phyloP scores from a whole-genome alignment of 64 coral and sea anemone species.

The Astreopora myriophthalma region DNA sequence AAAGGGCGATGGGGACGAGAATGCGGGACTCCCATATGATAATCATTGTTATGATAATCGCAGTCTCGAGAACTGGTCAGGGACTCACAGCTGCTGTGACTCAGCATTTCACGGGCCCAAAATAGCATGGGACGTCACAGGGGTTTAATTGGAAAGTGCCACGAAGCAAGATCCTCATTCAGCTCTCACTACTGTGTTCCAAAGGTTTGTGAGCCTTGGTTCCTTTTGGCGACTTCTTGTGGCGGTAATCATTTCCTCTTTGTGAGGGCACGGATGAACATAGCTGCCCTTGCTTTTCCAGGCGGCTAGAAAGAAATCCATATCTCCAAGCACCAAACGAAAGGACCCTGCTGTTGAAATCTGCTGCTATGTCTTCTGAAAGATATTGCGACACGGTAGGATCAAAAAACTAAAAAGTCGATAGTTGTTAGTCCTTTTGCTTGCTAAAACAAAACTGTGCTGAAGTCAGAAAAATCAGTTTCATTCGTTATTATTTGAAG shows the following conservation, averaged over 20 bases:
- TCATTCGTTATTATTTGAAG: neutral
- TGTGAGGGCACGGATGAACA: neutral
- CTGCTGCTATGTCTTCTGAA: neutral
- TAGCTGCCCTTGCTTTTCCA: neutral
- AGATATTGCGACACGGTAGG: slow-evolving; percentile 9
- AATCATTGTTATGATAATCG: no score
- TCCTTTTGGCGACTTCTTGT: neutral
- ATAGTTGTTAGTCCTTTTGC: neutral
- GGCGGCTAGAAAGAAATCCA: neutral
- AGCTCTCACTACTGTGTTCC: neutral
- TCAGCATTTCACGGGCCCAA: slow-evolving; percentile 12
- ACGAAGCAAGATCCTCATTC: neutral
- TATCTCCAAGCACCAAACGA: neutral
- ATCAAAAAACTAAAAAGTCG: neutral
- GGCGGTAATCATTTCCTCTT: neutral
- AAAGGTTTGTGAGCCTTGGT: slow-evolving; percentile 5
- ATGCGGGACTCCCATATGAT: no score
- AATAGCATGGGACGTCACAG: slow-evolving; percentile 9
- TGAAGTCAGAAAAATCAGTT: neutral
- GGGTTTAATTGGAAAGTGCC: neutral
- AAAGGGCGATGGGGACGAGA: no score
- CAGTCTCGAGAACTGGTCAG: neutral
- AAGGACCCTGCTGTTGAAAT: neutral
- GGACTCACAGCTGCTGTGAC: neutral
- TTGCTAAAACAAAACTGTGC: neutral